phyloP scores from a whole-genome alignment of 2,888 invertebrate genomes.

The Macroteleia sp. region DNA sequence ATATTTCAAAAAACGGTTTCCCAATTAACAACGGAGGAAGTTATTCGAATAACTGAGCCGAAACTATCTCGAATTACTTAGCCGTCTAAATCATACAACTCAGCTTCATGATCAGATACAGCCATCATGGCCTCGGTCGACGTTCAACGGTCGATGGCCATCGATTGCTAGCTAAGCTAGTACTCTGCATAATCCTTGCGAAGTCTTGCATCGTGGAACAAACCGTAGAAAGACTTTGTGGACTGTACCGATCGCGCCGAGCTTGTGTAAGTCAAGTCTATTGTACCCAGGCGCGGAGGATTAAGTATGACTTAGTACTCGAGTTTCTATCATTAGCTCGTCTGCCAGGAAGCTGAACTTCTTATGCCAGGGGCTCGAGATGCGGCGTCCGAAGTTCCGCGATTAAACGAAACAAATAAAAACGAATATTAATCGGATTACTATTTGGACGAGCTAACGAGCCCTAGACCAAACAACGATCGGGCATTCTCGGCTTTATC shows the following conservation, averaged over 20 bases:
- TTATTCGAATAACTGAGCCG: constrained; percentile 19
- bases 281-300: constrained; percentile 65
- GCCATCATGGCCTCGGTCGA: background rate
- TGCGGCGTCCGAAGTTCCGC: constrained; percentile 21
- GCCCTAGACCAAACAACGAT: constrained; percentile 39
- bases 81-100: constrained; percentile 27
- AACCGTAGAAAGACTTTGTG: constrained; percentile 44
- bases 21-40: no score
- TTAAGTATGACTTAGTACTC: constrained; percentile 82
- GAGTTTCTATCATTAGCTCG: constrained; percentile 81
- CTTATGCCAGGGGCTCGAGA: constrained; percentile 31
- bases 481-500: constrained; percentile 36
- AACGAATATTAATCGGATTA: constrained; percentile 60
- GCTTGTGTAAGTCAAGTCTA: constrained; percentile 27
- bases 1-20: no score
- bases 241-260: constrained; percentile 9
- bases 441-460: constrained; percentile 29
- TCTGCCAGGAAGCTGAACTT: constrained; percentile 56
- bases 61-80: constrained; percentile 32
- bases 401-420: constrained; percentile 41
- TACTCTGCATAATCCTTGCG: constrained; percentile 73
- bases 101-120: constrained; percentile 43
- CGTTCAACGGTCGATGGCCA: constrained; percentile 66
- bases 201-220: constrained; percentile 50
- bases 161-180: constrained; percentile 71